These are phyloP conservation scores for Oenanthe melanoleuca DNA, from an alignment of 2,113 vertebrate species.

Conservation along the genomic window DNA sequence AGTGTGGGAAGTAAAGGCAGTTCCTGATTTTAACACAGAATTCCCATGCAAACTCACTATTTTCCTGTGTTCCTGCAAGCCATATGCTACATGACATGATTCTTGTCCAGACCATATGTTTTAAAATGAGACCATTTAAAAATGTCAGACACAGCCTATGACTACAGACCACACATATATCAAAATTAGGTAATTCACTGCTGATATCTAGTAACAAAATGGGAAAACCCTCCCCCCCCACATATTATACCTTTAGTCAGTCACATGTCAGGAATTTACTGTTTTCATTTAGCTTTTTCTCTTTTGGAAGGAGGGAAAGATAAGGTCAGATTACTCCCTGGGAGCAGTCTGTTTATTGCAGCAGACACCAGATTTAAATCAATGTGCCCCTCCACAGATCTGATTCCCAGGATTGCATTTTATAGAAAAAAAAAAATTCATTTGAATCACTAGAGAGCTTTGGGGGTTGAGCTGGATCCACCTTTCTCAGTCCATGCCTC, in stretches of 20 bases:
- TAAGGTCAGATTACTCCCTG: not conserved
- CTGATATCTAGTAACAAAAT: not conserved
- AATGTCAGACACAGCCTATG: not conserved
- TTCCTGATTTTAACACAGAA: not conserved
- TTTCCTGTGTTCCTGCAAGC: not conserved
- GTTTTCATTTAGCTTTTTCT: not conserved
- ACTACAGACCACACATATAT: not conserved
- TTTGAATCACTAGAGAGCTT: not conserved
- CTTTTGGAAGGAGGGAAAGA: not conserved
- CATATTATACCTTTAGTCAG: not conserved
- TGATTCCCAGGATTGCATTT: not conserved
- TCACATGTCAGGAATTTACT: not conserved
- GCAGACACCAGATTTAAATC: not conserved
- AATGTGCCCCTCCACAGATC: not conserved
- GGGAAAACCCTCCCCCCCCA: not conserved
- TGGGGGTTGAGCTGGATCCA: not conserved
- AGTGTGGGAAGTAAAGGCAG: not conserved
- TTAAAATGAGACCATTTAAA: not conserved
- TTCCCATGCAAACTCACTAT: not conserved
- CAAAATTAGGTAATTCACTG: not conserved
- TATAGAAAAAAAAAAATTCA: not conserved
- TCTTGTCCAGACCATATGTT: not conserved
- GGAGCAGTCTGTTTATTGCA: not conserved
- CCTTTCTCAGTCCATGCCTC: slow-evolving; percentile 14
- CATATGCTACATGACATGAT: not conserved